These are phyloP conservation scores for Bettongia penicillata DNA, from an alignment of 2,113 vertebrate species.

Conservation along the genomic window DNA sequence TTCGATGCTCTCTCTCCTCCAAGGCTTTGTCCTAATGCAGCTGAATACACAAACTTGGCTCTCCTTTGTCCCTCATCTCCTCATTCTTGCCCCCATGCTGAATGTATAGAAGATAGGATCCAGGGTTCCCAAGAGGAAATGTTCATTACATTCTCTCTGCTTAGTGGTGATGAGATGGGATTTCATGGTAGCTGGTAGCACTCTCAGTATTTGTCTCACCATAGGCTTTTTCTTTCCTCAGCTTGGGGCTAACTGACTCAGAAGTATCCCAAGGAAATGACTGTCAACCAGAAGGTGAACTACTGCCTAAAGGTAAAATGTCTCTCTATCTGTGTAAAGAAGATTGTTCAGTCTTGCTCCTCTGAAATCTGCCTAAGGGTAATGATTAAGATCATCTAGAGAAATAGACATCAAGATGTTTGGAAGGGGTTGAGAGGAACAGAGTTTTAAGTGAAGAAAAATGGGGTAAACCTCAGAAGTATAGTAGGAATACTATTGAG, in stretches of 20 bases:
- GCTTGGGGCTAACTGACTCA: conserved; percentile 56
- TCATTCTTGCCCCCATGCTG: not conserved
- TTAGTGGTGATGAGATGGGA: not conserved
- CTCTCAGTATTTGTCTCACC: not conserved
- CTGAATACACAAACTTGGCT: not conserved
- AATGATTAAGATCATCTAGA: not conserved
- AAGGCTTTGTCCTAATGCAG: not conserved
- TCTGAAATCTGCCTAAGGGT: not conserved
- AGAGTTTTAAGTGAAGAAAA: not conserved
- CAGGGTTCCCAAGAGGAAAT: not conserved
- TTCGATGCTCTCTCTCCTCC: not conserved
- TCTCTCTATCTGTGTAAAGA: not conserved
- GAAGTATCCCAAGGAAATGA: conserved; percentile 51
- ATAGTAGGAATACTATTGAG: not conserved
- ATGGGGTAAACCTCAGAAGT: not conserved
- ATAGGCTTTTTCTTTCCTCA: not conserved
- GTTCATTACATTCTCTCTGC: not conserved
- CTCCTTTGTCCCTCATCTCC: not conserved
- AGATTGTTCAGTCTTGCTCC: not conserved
- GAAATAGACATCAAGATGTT: not conserved
- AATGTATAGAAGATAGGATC: not conserved
- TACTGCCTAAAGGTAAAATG: conserved; percentile 46
- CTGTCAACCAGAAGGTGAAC: conserved; percentile 43
- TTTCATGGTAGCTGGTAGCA: not conserved
- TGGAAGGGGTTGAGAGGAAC: not conserved